phyloP scores from a whole-genome alignment of 2,113 vertebrate genomes.

The Chrysemys picta region DNA sequence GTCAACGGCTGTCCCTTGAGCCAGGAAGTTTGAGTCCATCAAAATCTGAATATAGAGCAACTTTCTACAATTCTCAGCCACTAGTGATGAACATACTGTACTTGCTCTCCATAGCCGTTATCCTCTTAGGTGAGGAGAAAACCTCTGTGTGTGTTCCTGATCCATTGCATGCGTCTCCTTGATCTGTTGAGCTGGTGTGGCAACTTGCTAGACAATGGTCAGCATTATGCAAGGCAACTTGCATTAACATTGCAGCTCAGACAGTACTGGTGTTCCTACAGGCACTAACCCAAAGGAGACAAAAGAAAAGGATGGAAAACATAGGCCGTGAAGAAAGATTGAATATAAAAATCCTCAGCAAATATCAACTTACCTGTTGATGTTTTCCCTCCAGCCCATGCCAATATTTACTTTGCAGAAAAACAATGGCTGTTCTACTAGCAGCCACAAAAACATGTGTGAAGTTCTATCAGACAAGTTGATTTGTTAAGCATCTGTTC shows the following conservation, averaged over 20 bases:
- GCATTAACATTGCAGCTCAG: conserved; percentile 4
- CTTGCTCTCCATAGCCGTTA: neutral
- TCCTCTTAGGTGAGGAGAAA: conserved; percentile 39
- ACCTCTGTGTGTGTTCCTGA: conserved; percentile 33
- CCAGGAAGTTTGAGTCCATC: neutral
- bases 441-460: neutral
- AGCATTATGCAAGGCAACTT: conserved; percentile 5
- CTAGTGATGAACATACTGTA: rapidly evolving
- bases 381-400: neutral
- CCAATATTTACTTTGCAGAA: neutral
- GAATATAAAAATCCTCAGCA: neutral
- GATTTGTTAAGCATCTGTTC: conserved; percentile 8
- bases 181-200: conserved; percentile 34
- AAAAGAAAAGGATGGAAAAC: conserved; percentile 10
- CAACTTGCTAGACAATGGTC: conserved; percentile 34
- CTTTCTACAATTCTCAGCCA: neutral
- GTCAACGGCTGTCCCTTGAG: rapidly evolving
- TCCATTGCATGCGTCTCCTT: conserved; percentile 21
- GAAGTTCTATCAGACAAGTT: neutral
- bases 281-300: conserved; percentile 11
- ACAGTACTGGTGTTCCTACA: conserved; percentile 20
- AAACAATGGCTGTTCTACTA: neutral
- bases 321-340: neutral
- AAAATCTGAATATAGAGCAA: neutral
- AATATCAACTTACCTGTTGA: neutral